These are phyloP conservation scores for Sciurus vulgaris DNA, from an alignment of 2,797 vertebrate genomes.

Conservation along the genomic window DNA sequence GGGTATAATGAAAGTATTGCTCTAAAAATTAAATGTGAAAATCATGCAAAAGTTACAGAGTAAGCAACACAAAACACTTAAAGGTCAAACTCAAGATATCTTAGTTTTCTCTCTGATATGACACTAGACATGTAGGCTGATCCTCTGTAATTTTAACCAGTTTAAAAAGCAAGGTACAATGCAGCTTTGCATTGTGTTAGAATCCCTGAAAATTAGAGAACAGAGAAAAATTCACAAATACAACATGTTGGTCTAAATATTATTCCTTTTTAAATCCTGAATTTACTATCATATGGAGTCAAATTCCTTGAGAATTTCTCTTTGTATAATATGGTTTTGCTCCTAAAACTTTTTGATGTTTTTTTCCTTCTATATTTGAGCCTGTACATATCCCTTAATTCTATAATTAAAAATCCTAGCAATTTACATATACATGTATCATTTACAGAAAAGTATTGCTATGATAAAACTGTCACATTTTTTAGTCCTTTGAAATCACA, in stretches of 20 bases:
- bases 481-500: slow-evolving; percentile 4
- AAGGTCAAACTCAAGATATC: background rate
- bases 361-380: background rate
- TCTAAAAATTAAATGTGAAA: slow-evolving; percentile 4
- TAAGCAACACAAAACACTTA: background rate
- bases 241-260: background rate
- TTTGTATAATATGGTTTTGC: background rate
- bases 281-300: background rate
- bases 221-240: slow-evolving; percentile 13
- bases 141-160: background rate
- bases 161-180: background rate
- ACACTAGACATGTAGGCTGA: background rate
- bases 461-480: background rate
- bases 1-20: background rate
- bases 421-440: slow-evolving; percentile 19
- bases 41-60: background rate
- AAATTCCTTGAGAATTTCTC: background rate
- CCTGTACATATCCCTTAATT: background rate
- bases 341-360: background rate
- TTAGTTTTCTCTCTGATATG: background rate
- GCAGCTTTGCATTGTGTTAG: background rate
- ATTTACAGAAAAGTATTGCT: background rate
- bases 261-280: slow-evolving; percentile 3
- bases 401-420: slow-evolving; percentile 23
- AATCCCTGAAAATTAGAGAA: background rate